Conservation (phyloP, 2,888 invertebrate species). For the Philaethria dido region DNA sequence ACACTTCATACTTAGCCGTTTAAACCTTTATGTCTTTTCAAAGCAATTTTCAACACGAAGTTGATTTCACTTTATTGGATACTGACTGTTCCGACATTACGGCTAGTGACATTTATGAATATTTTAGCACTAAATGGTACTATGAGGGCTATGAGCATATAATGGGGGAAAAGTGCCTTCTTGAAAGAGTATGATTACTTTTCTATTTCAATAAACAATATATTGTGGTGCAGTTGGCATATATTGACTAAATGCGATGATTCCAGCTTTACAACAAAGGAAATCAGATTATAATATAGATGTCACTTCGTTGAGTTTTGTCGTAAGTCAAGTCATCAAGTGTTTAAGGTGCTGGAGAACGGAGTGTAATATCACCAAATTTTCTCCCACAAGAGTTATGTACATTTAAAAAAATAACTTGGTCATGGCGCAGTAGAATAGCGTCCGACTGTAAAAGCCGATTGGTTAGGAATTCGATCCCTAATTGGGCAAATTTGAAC, state of each 20-base stretch:
- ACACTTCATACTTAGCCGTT: not conserved
- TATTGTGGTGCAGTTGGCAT: not conserved
- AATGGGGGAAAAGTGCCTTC: not conserved
- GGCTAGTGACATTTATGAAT: not conserved
- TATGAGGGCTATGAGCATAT: not conserved
- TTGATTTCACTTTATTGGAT: not conserved
- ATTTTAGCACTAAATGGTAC: not conserved
- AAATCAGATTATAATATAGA: not conserved
- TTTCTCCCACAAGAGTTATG: too few relatives aligned
- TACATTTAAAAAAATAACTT: too few relatives aligned
- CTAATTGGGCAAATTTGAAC: too few relatives aligned
- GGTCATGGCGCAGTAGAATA: too few relatives aligned
- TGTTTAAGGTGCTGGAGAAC: too few relatives aligned
- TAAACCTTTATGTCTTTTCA: not conserved
- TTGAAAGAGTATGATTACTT: not conserved
- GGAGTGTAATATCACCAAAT: too few relatives aligned
- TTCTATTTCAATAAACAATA: not conserved
- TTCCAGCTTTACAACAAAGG: not conserved
- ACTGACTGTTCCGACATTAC: not conserved
- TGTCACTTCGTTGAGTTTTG: too few relatives aligned
- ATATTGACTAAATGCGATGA: not conserved
- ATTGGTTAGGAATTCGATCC: too few relatives aligned
- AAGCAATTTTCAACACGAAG: constrained; percentile 1
- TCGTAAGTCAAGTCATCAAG: too few relatives aligned
- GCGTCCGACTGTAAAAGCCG: too few relatives aligned